Percentiles rank a stretch among this genome's conserved stretches.
These are phyloP conservation scores for Hemichromis elongatus DNA, from an alignment of 2,113 vertebrate genomes.

Conservation along the genomic window DNA sequence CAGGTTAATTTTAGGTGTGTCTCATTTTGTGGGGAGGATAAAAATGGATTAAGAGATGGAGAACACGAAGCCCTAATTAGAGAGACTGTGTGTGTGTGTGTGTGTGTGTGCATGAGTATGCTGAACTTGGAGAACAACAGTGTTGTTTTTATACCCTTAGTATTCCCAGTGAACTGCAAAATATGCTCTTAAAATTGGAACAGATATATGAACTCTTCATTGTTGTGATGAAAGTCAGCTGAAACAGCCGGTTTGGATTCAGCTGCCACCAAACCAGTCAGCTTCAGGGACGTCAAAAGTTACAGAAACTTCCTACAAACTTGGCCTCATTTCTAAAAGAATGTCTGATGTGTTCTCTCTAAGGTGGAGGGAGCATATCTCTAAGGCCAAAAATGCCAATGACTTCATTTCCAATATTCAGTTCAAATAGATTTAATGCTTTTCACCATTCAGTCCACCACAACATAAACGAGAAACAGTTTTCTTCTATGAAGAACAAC, in stretches of 20 bases:
- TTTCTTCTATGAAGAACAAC: not conserved
- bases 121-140: not conserved
- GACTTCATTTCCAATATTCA: not conserved
- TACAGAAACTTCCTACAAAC: fast-evolving
- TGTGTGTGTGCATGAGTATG: not conserved
- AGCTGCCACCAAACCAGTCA: not conserved
- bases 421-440: not conserved
- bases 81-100: not conserved
- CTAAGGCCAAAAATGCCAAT: not conserved
- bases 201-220: not conserved
- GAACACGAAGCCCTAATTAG: not conserved
- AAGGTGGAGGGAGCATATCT: no score
- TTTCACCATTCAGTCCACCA: not conserved
- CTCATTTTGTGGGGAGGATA: not conserved
- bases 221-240: not conserved
- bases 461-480: not conserved
- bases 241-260: not conserved
- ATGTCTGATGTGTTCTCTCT: not conserved
- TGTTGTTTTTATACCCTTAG: not conserved
- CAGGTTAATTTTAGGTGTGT: not conserved
- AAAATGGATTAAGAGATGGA: not conserved
- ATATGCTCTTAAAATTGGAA: not conserved
- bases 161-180: not conserved
- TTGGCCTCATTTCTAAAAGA: not conserved
- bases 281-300: not conserved